A percentile compares a stretch with the other conserved stretches of the same genome.
Evolutionary conservation across 2,113 vertebrate species (phyloP).

Genomic region (Sturnira hondurensis): DNA sequence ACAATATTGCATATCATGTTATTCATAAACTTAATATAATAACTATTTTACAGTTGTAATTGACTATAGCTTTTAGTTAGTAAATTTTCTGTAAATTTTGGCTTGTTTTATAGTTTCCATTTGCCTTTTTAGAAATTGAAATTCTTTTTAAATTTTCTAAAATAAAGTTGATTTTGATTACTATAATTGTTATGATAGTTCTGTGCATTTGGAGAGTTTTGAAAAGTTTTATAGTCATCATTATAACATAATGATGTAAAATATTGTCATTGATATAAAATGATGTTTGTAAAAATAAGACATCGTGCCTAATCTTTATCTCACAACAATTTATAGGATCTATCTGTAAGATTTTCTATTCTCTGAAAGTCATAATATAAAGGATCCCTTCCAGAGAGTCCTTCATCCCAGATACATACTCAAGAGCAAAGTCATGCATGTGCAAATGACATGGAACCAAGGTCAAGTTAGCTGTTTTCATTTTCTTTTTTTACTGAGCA

Average conservation of each 20-base stretch:
- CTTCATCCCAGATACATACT: conserved; percentile 8
- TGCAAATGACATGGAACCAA: conserved; percentile 70
- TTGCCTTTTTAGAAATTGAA: not conserved
- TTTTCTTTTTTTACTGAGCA: conserved; percentile 75
- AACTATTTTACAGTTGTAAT: not conserved
- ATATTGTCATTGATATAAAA: not conserved
- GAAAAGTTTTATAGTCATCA: not conserved
- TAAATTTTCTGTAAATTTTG: not conserved
- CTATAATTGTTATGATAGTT: not conserved
- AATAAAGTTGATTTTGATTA: not conserved
- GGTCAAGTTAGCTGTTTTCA: conserved; percentile 79
- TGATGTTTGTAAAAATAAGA: not conserved
- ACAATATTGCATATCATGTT: not conserved
- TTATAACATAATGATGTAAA: not conserved
- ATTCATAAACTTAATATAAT: not conserved
- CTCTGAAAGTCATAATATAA: not conserved
- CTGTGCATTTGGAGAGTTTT: not conserved
- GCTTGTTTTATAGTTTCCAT: not conserved
- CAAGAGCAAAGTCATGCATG: conserved; percentile 74
- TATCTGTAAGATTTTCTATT: not conserved
- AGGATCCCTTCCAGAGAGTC: not conserved
- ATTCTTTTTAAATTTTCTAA: not conserved
- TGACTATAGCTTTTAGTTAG: not conserved
- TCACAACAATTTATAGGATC: not conserved
- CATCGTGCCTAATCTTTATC: not conserved